These are phyloP conservation scores for Rhopalosiphum nymphaeae DNA, from an alignment of 2,888 invertebrate species.

Conservation along the genomic window DNA sequence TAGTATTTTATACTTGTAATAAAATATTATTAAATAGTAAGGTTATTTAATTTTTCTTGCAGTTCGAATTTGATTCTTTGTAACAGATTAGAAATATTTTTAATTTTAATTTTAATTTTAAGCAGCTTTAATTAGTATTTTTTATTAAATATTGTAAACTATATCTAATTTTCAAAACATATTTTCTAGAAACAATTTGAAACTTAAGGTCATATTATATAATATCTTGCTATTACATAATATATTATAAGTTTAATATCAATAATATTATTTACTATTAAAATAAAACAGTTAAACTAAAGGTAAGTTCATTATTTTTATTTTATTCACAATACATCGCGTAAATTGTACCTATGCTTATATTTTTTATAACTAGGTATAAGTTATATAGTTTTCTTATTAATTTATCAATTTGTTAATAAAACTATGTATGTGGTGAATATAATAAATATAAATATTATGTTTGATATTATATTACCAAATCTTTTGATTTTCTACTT, in stretches of 20 bases:
- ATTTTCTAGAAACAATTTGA: not conserved
- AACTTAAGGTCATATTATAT: not conserved
- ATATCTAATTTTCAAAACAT: not conserved
- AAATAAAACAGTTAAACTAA: not conserved
- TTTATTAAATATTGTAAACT: not conserved
- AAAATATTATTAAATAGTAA: too few species aligned
- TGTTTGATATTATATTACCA: conserved; percentile 70
- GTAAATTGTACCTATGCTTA: not conserved
- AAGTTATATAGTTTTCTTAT: not conserved
- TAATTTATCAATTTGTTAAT: not conserved
- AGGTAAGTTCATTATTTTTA: not conserved
- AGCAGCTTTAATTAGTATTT: not conserved
- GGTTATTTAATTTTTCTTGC: not conserved
- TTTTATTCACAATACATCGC: not conserved
- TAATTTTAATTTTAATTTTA: not conserved
- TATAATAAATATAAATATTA: not conserved
- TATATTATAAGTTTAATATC: not conserved
- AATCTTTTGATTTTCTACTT: conserved; percentile 71
- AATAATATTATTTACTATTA: not conserved
- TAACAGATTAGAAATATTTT: not conserved
- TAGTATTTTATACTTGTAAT: not conserved
- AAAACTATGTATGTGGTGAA: not conserved
- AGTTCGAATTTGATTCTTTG: not conserved
- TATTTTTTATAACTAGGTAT: not conserved
- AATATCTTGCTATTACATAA: not conserved